Base-by-base conservation (phyloP, 64 coral and sea anemone genomes). In the Porites australiensis region DNA sequence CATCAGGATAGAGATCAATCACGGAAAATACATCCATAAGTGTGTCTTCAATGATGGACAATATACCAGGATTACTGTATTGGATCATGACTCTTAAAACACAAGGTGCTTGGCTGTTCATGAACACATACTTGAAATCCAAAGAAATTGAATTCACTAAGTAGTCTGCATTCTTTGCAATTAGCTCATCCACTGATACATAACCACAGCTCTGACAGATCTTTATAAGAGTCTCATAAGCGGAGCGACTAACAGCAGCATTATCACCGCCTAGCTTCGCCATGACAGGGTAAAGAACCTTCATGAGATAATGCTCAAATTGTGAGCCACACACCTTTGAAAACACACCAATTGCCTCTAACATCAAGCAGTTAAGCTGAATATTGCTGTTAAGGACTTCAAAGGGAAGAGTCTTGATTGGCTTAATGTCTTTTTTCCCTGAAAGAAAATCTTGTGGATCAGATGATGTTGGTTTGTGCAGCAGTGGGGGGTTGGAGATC, bases 41-140 rank as follows among this genome's bases (percentile, higher is more conserved):
- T 18, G 91, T 96, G 74, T 99, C 97, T 50, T 96, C 94, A 23
- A 99, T 91, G 22, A 93, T 96, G 12, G 91, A 75, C 27, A 99
- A 52, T 54, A 99, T 89, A 19, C 81, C 91, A 77, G 88, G 22
- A 69, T 93, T 94, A 13, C 94, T 90, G 74, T 96, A 94, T 79
- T 99, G 94, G 19, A 99, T 69, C 98, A 99, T 99, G 48, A 96
- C 98, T 53, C 58, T 79, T 13, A 96, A 58, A 13, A 99, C 98
- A 10, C 79, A 80, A 44, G 98, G 94, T 7, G 98, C 92, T 74
- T 91, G 82, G 45, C 70, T 19, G 78, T 99, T 93, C 82, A 99
- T 65, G 20, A 94, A 91, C n/a, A 99, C 86, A 92, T 96, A 96
- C 84, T 96, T 96, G 57, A 99, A 86, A 64, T 99, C 94, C 43